Base-by-base conservation (phyloP, 2,797 vertebrate species). In the Fringilla coelebs region DNA sequence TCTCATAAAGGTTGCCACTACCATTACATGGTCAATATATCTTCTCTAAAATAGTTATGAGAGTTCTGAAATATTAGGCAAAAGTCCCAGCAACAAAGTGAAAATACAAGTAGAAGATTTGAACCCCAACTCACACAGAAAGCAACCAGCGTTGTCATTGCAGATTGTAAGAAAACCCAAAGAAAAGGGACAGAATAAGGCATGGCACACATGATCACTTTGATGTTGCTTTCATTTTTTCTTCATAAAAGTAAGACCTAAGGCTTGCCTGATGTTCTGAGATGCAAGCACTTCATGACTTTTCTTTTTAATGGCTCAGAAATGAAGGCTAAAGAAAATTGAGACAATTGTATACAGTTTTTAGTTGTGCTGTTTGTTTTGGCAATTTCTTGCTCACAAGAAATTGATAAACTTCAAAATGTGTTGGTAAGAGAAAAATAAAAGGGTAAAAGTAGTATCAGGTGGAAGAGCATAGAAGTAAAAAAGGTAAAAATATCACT, bases 111-210 rank as follows among this genome's bases (percentile, higher is more conserved):
- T 20, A 17, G 13, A 72, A 90, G 31, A 45, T 36, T 45, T 62
- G 65, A 85, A 46, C 11, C 8, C 36, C 24, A 46, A 17, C 4
- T 76, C 25, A n/a, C 0, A 2, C 9, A 40, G 16, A 48, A 82
- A 58, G n/a, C 66, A 85, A 57, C 4, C 0, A 5, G 34, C 21
- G 41, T 73, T 68, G 11, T 31, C 0, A 0, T 29, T 68, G 32
- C 51, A 68, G 11, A 24, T 58, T 72, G 25, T 11, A 49, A 29
- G 43, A 81, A 46, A 13, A 2, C 5, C 26, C 9, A 41, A 55
- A 78, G 32, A 68, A 17, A 54, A 67, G 11, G 32, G 45, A 32
- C 12, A 57, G 63, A 75, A 45, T 29, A 29, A 76, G n/a, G 26
- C 32, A 16, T 3, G 22, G 34, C 5, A 26, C 26, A 24, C 8